Percentiles rank a stretch among this genome's conserved stretches.
Conservation (phyloP, 1,140 invertebrate genomes). For the Hylaeus anthracinus region DNA sequence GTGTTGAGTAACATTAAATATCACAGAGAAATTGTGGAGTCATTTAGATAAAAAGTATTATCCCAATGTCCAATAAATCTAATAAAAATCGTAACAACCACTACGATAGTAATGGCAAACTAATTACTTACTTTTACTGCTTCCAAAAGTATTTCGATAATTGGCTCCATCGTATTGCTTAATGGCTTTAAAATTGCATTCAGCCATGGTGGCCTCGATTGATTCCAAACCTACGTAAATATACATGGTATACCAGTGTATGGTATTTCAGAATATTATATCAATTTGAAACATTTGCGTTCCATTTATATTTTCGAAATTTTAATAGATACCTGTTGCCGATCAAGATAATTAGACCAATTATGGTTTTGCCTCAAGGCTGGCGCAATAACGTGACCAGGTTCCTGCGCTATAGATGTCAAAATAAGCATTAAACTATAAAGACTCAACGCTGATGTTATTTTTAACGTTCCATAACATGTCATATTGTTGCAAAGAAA, state of each 20-base stretch:
- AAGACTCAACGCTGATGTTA: conserved; percentile 63
- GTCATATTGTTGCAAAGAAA: conserved; percentile 84
- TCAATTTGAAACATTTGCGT: not conserved
- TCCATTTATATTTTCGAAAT: too few relatives aligned
- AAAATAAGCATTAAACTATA: conserved; percentile 77
- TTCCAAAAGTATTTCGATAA: conserved; percentile 84
- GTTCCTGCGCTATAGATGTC: conserved; percentile 83
- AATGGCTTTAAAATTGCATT: conserved; percentile 85
- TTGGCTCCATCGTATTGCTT: conserved; percentile 83
- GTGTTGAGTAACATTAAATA: too few relatives aligned
- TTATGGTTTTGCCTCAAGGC: conserved; percentile 82
- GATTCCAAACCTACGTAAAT: conserved; percentile 86
- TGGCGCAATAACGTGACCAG: conserved; percentile 83
- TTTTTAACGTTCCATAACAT: conserved; percentile 67
- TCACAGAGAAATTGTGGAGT: too few relatives aligned
- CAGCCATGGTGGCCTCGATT: conserved; percentile 87
- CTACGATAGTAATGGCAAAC: not conserved
- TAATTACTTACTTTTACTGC: conserved; percentile 78
- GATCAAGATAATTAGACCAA: conserved; percentile 87
- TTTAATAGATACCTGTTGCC: conserved; percentile 83
- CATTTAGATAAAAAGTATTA: too few relatives aligned
- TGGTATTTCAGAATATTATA: not conserved
- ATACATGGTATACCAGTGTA: not conserved
- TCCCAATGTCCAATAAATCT: too few relatives aligned
- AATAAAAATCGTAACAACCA: too few relatives aligned